Conservation (phyloP, 2,797 vertebrate genomes). For the Myotis planiceps region DNA sequence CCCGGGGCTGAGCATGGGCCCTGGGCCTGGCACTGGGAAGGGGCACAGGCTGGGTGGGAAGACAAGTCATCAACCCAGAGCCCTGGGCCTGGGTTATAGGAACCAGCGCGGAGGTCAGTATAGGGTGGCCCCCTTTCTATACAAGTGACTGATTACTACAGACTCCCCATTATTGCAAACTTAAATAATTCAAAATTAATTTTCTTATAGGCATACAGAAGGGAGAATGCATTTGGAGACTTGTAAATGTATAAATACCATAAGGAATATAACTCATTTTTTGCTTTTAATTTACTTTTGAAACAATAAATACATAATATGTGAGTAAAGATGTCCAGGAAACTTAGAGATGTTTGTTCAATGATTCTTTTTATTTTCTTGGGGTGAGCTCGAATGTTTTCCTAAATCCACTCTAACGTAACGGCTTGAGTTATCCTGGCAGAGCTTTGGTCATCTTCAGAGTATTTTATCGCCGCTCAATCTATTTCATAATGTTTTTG, state of each 20-base stretch:
- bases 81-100: neutral
- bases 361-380: neutral
- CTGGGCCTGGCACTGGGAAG: too few species aligned
- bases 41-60: neutral
- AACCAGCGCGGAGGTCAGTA: neutral
- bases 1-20: accelerated
- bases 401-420: conserved; percentile 13
- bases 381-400: neutral
- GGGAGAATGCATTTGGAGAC: neutral
- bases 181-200: neutral
- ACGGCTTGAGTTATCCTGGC: neutral
- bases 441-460: neutral
- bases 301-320: neutral
- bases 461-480: neutral
- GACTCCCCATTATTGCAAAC: neutral
- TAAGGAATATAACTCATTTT: neutral
- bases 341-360: neutral
- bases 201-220: neutral
- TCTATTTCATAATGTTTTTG: neutral
- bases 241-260: neutral
- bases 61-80: neutral
- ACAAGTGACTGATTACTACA: neutral
- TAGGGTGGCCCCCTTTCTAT: neutral
- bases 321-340: neutral
- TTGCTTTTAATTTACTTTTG: conserved; percentile 11